Base-by-base conservation (phyloP, 1,140 invertebrate genomes). In the Brachionus paranguensis region DNA sequence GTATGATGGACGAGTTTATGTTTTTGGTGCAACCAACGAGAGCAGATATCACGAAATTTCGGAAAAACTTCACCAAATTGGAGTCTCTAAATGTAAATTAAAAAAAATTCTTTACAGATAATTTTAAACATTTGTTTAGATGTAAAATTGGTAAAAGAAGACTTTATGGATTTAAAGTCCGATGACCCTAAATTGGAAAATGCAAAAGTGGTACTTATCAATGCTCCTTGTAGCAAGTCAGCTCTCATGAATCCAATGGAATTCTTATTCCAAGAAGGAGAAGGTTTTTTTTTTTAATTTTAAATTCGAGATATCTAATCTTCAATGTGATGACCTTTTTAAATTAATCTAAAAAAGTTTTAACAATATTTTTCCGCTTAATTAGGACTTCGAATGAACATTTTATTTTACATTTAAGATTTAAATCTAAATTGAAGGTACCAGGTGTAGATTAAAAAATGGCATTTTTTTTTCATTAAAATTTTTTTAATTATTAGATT, bases 241-340 rank as follows among this genome's bases (percentile, higher is more conserved):
- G 81, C 81, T 47, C 20, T 83, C 7, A 83, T 83, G 60, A 68
- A 83, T 68, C 81, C 81, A 72, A 68, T 83, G 43, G 81, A 83
- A 11, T 83, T 83, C 70, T 68, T 83, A 14, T 83, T 68, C 17
- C 43, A 83, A 41, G 81, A 83, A 72, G 81, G 81, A 53, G 81
- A 83, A 83, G 81, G 81, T 83, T 27, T 33, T n/a, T 10, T n/a
- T 10, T 33, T 55, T 65, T 65, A 6, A 37, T 6, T 37, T 37
- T 37, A 7, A 37, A 37, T 37, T 37, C 2, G 0, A 37, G 6
- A 37, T 37, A 37, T 37, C 0, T 37, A 37, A 37, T 37, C 33
- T 37, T 37, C 1, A 5, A 37, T 37, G 33, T 37, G 29, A 33
- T 33, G 5, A 33, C 29, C 29, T 33, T 37, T 37, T 37, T 37